Evolutionary conservation across 2,888 invertebrate species (phyloP), one percentile per base, ranked within the genome.

Genomic region (Dioctria rufipes): DNA sequence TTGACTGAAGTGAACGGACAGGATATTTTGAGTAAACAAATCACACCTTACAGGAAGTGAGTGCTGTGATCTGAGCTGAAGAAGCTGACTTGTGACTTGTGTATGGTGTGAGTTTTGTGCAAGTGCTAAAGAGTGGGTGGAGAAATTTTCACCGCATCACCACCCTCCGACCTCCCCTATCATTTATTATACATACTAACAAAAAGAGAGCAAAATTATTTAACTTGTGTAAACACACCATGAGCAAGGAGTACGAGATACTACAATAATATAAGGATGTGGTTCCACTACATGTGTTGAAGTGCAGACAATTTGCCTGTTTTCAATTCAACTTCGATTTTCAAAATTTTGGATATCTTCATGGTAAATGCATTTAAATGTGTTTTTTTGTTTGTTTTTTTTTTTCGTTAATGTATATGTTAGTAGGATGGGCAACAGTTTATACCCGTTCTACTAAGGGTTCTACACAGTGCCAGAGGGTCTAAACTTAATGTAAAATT

Each of bases 21-120:
- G 63, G 58, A 77, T 63, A 77, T 46, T 77, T 66, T 66, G 37
- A 40, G 63, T 77, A 77, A 77, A 77, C 77, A 77, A 77, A 77
- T 77, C 63, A 77, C 42, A 49, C 61, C 77, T 77, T 63, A n/a
- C 25, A 25, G 46, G 43, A n/a, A 39, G n/a, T 2, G 6, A 49
- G 63, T 77, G 73, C 13, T 39, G 39, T 61, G 61, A 25, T 11
- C 6, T 61, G 51, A 51, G 51, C 11, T 6, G 51, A 9, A 11
- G 8, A 11, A 51, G 51, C 11, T 11, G 42, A 71, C 49, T 51
- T 37, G 42, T 60, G 58, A 73, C 37, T n/a, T 46, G 46, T 63
- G 77, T 40, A 39, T 42, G 8, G 54, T 73, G 73, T 54, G n/a
- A 13, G 73, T 39, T 58, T 58, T n/a, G 13, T 13, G 51, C 58